Percentiles rank a stretch among this genome's conserved stretches.
These are phyloP conservation scores for Rhinopomastus cyanomelas DNA, from an alignment of 2,113 vertebrate species.

Conservation along the genomic window DNA sequence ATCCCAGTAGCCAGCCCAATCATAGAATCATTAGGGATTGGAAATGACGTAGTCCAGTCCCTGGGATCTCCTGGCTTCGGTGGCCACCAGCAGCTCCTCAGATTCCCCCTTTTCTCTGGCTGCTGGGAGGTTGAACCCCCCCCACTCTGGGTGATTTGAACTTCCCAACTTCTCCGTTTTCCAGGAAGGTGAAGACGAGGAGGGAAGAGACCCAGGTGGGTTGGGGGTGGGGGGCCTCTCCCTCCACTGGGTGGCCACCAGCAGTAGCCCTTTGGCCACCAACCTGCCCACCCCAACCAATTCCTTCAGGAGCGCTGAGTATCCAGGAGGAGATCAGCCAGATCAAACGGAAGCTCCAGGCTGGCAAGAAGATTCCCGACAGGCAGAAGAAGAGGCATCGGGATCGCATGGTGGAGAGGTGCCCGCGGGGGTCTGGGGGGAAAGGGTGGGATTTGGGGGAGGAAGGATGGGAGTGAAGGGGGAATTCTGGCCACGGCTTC, in stretches of 20 bases:
- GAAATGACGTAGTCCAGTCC: too few species aligned
- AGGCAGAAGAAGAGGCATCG: constrained; percentile 84
- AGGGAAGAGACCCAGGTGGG: constrained; percentile 57
- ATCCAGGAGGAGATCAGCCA: constrained; percentile 77
- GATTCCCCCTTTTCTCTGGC: too few species aligned
- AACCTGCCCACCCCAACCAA: neutral
- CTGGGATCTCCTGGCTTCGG: too few species aligned
- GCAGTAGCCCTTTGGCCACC: neutral
- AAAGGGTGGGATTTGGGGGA: too few species aligned
- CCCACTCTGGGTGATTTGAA: neutral
- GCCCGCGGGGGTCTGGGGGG: neutral
- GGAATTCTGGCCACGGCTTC: too few species aligned
- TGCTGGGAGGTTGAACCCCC: too few species aligned
- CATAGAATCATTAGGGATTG: too few species aligned
- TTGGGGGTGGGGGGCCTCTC: too few species aligned
- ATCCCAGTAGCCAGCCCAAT: too few species aligned
- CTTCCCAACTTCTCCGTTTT: neutral
- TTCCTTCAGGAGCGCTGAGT: constrained; percentile 41
- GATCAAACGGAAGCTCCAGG: constrained; percentile 74
- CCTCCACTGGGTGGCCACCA: too few species aligned
- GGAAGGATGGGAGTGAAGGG: too few species aligned
- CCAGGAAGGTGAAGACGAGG: constrained; percentile 74
- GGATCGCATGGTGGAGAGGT: constrained; percentile 91
- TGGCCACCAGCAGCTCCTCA: too few species aligned
- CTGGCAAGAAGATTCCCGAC: constrained; percentile 70